These are phyloP conservation scores for Orthosia incerta DNA, from an alignment of 2,888 invertebrate species.

Conservation along the genomic window DNA sequence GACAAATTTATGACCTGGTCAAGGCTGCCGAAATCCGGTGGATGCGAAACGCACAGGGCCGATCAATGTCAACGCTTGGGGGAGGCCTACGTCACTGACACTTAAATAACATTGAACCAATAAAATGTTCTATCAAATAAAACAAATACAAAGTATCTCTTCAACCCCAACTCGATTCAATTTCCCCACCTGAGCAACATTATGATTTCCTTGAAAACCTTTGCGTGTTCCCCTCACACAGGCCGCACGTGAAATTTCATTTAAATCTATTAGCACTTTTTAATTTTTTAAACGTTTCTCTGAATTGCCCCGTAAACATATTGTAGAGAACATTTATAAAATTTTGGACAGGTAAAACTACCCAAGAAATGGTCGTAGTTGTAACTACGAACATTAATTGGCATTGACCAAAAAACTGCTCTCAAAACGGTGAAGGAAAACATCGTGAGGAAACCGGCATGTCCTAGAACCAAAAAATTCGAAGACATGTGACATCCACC, in stretches of 20 bases:
- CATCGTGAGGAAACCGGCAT: no score
- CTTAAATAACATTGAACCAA: background rate
- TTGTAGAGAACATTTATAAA: background rate
- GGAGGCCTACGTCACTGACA: no score
- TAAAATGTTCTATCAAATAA: background rate
- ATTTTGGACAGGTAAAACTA: background rate
- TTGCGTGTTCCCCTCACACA: constrained; percentile 48
- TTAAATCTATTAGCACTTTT: constrained; percentile 51
- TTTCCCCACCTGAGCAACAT: constrained; percentile 40
- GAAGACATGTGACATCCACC: no score
- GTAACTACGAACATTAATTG: no score
- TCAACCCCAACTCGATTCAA: constrained; percentile 23
- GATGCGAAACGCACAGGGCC: no score
- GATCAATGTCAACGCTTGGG: no score
- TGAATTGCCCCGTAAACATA: constrained; percentile 8
- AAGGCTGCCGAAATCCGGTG: no score
- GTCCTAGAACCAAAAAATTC: no score
- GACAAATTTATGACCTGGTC: no score
- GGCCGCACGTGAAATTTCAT: constrained; percentile 38
- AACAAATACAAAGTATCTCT: background rate
- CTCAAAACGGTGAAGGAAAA: no score
- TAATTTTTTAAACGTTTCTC: constrained; percentile 42
- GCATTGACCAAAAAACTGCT: no score
- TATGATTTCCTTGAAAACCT: constrained; percentile 62
- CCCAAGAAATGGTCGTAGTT: no score